Base-by-base conservation (phyloP, 1,140 invertebrate genomes). In the Zaprionus davidi region DNA sequence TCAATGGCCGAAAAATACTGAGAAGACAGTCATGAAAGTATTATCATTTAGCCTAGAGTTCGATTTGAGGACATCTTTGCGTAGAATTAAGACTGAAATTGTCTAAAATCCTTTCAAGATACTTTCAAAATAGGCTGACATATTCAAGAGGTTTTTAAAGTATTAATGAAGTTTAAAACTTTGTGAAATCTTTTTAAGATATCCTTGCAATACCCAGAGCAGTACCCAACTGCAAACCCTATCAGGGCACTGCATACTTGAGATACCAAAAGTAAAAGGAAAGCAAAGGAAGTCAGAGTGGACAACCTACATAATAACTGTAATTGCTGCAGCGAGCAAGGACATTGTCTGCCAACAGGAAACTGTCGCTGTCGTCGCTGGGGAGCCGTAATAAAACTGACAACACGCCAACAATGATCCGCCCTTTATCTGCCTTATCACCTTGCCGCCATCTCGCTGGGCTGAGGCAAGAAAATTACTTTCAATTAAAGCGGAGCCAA, bases 401-500 rank as follows among this genome's bases (percentile, higher is more conserved):
- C 66, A 82, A 63, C 34, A 77, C 68, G 67, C 66, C 57, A 76
- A 46, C 55, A 58, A 58, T 68, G 49, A 15, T 55, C 11, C 56
- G 53, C 53, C 41, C 49, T 85, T 55, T 63, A 82, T 69, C 31
- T 31, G 76, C 68, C 62, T 80, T 87, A 87, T 87, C 77, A 87
- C 66, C 70, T 87, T 72, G 64, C 58, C 57, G 72, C 68, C 76
- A 85, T 86, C 80, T 44, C 63, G 63, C 31, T 20, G 44, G 6
- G 24, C 34, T 41, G 41, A 71, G 22, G 15, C 20, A 67, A 49
- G 63, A 65, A 76, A 87, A 88, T 84, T 87, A 76, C 81, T 76
- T 84, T 87, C 84, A 84, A 88, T 88, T 87, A 84, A 83, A 78
- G 70, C 70, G 70, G 57, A 38, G 70, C 78, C 71, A 53, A 51